Evolutionary conservation across 2,888 invertebrate genomes (phyloP).

Genomic region (Hypselothyrea guttata): DNA sequence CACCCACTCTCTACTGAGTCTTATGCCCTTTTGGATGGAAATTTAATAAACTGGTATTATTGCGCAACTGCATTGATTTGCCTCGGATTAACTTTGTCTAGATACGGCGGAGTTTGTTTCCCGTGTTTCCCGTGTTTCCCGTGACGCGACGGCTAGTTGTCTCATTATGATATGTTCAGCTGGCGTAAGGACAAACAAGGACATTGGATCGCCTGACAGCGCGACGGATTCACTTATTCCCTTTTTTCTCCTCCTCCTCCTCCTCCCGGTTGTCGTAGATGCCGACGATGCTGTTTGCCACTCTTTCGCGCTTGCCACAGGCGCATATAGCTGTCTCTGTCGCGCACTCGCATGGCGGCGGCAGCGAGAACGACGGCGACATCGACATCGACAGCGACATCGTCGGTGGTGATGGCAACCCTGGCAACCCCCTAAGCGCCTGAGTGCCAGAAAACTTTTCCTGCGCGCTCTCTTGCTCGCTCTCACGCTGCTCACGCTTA

Average conservation of each 20-base stretch:
- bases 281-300: slow-evolving; percentile 9
- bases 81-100: slow-evolving; percentile 36
- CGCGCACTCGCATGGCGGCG: slow-evolving; percentile 39
- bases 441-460: slow-evolving; percentile 22
- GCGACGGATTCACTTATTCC: slow-evolving; percentile 54
- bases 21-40: slow-evolving; percentile 7
- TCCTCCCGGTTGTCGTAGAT: slow-evolving; percentile 6
- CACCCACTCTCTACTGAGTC: too few species aligned
- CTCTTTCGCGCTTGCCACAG: not conserved
- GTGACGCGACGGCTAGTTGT: slow-evolving; percentile 60
- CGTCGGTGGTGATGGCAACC: slow-evolving; percentile 9
- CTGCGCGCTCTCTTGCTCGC: slow-evolving; percentile 17
- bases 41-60: slow-evolving; percentile 32
- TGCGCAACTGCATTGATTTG: slow-evolving; percentile 34
- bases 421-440: slow-evolving; percentile 64
- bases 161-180: slow-evolving; percentile 70
- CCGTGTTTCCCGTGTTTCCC: slow-evolving; percentile 22
- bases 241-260: slow-evolving; percentile 1
- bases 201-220: slow-evolving; percentile 54
- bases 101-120: not conserved
- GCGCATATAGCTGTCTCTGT: slow-evolving; percentile 10
- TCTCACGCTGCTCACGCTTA: slow-evolving; percentile 42
- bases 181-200: slow-evolving; percentile 63
- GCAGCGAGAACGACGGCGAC: slow-evolving; percentile 13
- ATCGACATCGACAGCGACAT: slow-evolving; percentile 19